Evolutionary conservation across 2,888 invertebrate genomes (phyloP).

Genomic region (Protodeltote pygarga): DNA sequence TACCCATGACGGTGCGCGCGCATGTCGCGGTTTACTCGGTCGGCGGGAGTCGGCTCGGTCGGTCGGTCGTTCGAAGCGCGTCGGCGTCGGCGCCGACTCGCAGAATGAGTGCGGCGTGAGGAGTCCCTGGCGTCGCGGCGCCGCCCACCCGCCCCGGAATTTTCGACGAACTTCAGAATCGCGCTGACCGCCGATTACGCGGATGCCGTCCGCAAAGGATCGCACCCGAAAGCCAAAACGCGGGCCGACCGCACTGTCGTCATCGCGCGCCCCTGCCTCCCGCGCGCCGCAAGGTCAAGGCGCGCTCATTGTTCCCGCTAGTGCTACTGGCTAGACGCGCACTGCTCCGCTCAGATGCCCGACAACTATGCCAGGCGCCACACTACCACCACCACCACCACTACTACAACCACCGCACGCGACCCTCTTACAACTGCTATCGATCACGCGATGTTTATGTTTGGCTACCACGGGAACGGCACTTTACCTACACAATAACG

Average conservation of each 20-base stretch:
- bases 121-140: slow-evolving; percentile 73
- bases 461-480: slow-evolving; percentile 82
- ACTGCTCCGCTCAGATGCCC: slow-evolving; percentile 61
- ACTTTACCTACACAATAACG: slow-evolving; percentile 59
- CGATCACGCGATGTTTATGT: slow-evolving; percentile 82
- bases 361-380: slow-evolving; percentile 55
- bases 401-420: no score
- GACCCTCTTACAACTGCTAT: slow-evolving; percentile 65
- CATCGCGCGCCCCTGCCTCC: slow-evolving; percentile 80
- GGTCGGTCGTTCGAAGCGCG: slow-evolving; percentile 85
- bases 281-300: slow-evolving; percentile 84
- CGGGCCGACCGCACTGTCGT: slow-evolving; percentile 83
- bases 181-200: slow-evolving; percentile 84
- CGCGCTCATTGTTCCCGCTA: slow-evolving; percentile 80
- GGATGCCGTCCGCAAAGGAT: slow-evolving; percentile 85
- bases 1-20: slow-evolving; percentile 84
- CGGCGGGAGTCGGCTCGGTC: slow-evolving; percentile 81
- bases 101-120: slow-evolving; percentile 78
- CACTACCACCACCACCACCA: slow-evolving; percentile 49
- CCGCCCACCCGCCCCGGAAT: slow-evolving; percentile 80
- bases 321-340: slow-evolving; percentile 68
- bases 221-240: slow-evolving; percentile 85
- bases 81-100: slow-evolving; percentile 85
- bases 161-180: slow-evolving; percentile 79
- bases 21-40: slow-evolving; percentile 81